Evolutionary conservation across 64 coral and sea anemone genomes (phyloP).

Genomic region (Pachyseris speciosa): DNA sequence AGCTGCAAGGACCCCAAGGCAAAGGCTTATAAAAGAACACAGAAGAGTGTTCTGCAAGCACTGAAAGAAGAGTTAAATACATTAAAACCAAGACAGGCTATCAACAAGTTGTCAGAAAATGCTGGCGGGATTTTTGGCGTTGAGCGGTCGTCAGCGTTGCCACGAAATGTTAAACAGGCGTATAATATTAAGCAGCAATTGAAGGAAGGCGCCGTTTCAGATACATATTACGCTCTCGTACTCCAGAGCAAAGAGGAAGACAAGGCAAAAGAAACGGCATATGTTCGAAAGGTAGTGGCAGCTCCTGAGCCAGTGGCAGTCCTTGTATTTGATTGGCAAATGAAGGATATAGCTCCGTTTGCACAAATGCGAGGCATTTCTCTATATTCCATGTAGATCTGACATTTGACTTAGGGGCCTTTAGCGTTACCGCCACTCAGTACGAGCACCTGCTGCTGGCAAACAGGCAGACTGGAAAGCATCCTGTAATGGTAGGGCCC

Average conservation of each 20-base stretch:
- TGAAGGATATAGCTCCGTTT: not conserved
- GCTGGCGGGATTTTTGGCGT: slow-evolving; percentile 22
- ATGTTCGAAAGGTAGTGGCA: slow-evolving; percentile 26
- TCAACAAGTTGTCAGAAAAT: slow-evolving; percentile 23
- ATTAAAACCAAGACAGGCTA: slow-evolving; percentile 34
- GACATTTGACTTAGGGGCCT: slow-evolving; percentile 29
- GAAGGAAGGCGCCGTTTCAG: slow-evolving; percentile 2
- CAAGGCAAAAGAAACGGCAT: not conserved
- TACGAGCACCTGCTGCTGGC: slow-evolving; percentile 34
- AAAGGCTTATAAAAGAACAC: slow-evolving; percentile 24
- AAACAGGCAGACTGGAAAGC: not conserved
- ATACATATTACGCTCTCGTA: slow-evolving; percentile 32
- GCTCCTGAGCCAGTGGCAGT: slow-evolving; percentile 24
- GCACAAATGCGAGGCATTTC: slow-evolving; percentile 6
- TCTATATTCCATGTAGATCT: slow-evolving; percentile 31
- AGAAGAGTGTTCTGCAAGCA: not conserved
- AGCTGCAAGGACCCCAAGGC: slow-evolving; percentile 5
- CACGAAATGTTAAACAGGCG: slow-evolving; percentile 19
- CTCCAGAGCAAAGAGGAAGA: slow-evolving; percentile 45
- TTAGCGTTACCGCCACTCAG: slow-evolving; percentile 1
- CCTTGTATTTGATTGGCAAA: slow-evolving; percentile 38
- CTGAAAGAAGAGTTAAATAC: slow-evolving; percentile 40
- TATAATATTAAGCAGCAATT: slow-evolving; percentile 20
- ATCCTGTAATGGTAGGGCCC: slow-evolving; percentile 40
- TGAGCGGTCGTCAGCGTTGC: not conserved